These are phyloP conservation scores for Thumatha senex DNA, from an alignment of 2,888 invertebrate species.

Conservation along the genomic window DNA sequence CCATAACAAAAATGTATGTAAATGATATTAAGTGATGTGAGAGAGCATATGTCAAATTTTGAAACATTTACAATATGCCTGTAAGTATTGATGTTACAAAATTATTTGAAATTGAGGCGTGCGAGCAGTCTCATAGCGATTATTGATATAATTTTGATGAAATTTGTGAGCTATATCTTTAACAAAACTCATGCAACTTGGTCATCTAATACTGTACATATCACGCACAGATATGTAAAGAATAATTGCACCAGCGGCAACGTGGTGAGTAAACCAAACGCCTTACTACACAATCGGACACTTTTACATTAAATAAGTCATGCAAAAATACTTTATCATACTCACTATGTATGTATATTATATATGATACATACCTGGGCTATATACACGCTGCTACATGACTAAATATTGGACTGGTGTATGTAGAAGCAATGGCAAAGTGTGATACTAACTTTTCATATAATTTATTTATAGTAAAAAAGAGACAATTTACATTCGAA, in stretches of 20 bases:
- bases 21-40: too few species aligned
- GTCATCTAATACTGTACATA: background rate
- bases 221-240: background rate
- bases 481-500: too few species aligned
- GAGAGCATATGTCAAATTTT: too few species aligned
- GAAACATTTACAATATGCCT: too few species aligned
- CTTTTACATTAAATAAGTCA: constrained; percentile 44
- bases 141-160: too few species aligned
- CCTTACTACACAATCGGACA: constrained; percentile 33
- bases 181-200: background rate
- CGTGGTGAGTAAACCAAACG: constrained; percentile 41
- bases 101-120: too few species aligned
- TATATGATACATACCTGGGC: constrained; percentile 41
- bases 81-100: too few species aligned
- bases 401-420: constrained; percentile 46
- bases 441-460: constrained; percentile 1
- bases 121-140: too few species aligned
- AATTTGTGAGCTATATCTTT: background rate
- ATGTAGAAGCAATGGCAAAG: constrained; percentile 32
- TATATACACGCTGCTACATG: constrained; percentile 39
- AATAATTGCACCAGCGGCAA: constrained; percentile 6
- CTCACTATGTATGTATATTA: constrained; percentile 47
- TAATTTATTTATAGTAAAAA: too few species aligned
- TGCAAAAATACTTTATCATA: constrained; percentile 60
- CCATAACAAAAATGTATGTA: too few species aligned